Conservation (phyloP, 2,888 invertebrate genomes). For the Lysandra bellargus region DNA sequence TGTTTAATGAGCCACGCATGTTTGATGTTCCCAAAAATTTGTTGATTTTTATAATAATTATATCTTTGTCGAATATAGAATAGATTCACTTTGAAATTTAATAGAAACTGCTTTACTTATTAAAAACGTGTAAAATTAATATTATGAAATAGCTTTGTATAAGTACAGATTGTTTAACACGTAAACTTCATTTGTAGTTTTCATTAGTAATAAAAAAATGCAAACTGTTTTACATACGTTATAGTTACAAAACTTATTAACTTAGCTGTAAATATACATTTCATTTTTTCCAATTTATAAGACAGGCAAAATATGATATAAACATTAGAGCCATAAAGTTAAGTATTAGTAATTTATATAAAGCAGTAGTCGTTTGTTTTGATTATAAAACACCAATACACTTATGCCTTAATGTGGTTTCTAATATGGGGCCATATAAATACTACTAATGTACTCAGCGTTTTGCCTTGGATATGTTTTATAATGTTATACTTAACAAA, state of each 20-base stretch:
- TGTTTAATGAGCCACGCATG: neutral
- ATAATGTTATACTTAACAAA: neutral
- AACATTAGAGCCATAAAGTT: too few relatives aligned
- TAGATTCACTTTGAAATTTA: neutral
- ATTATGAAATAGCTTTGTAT: neutral
- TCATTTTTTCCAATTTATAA: too few relatives aligned
- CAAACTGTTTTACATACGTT: too few relatives aligned
- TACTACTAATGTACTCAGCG: neutral
- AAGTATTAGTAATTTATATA: neutral
- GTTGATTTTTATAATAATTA: neutral
- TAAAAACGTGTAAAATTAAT: too few relatives aligned
- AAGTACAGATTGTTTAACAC: neutral
- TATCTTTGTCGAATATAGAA: neutral
- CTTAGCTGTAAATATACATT: too few relatives aligned
- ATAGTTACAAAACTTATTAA: too few relatives aligned
- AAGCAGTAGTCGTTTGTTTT: neutral
- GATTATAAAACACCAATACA: conserved; percentile 6
- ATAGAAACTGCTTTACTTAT: too few relatives aligned
- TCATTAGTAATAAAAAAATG: too few relatives aligned
- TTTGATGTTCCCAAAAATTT: neutral
- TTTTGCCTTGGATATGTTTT: conserved; percentile 2
- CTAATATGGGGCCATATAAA: conserved; percentile 23
- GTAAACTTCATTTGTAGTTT: neutral
- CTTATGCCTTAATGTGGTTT: conserved; percentile 23
- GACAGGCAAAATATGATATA: too few relatives aligned